Evolutionary conservation across 2,113 vertebrate species (phyloP), one percentile per base, ranked within the genome.

Genomic region (Sclerurus mexicanus): DNA sequence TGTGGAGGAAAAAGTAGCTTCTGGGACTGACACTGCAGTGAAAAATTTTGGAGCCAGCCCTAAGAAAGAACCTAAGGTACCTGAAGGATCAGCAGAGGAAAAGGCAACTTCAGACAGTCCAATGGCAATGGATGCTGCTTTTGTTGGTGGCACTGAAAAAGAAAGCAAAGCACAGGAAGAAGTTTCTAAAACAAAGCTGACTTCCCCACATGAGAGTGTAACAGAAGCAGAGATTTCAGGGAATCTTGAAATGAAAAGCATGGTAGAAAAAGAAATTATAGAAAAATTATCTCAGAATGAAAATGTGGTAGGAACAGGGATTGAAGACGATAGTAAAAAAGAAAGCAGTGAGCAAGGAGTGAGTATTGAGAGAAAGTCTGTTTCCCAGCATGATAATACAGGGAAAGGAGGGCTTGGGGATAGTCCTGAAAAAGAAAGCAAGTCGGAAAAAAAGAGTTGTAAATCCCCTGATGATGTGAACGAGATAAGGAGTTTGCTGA

Each of bases 401-500:
- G 71, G 46, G 71, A 89, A 82, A 69, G 62, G 22, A 53, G 53
- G 14, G n/a, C 6, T 44, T 76, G 74, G 28, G 40, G 74, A 76
- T 64, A 72, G 64, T 75, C 25, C 67, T 19, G 59, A 71, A 39
- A 56, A 76, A 82, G 81, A 81, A 89, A 72, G 58, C 7, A 42
- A 86, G 24, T 8, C 6, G 24, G 71, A 85, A 59, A 86, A 74
- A 44, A 68, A 68, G 44, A 78, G 40, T 5, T 24, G 6, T 58
- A 49, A 94, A 72, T 35, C 44, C 23, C 85, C 73, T 4, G 95
- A 93, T 66, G 98, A 96, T 69, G 80, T 98, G 85, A 95, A 90
- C 9, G 97, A 98, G 85, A 97, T 98, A 89, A 97, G 97, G 85
- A 94, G 47, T 64, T 74, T 98, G 95, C 83, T 98, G 82, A 96